Base-by-base conservation (phyloP, 1,140 invertebrate species). In the Diorhabda carinulata region DNA sequence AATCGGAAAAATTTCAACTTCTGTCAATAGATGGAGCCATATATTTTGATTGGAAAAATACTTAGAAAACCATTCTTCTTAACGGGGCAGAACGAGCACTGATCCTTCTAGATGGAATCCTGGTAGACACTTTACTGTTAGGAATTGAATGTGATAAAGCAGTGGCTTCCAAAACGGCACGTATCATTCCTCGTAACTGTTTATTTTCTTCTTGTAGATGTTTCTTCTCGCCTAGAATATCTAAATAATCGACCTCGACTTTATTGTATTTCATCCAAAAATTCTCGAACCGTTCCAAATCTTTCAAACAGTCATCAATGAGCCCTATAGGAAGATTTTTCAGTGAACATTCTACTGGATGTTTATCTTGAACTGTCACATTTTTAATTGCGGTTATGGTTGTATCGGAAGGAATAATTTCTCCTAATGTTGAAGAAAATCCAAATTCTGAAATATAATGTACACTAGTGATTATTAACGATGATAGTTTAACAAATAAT, bases 191-290 rank as follows among this genome's bases (percentile, higher is more conserved):
- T 58, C 74, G 75, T n/a, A 80, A 57, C 41, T 75, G 65, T 44
- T 78, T 70, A 65, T 80, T 79, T 68, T 79, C 75, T 10, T 72
- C 61, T 41, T 67, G 40, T 41, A 80, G 65, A 3, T 47, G 9
- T 42, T 41, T 65, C 44, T 74, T 78, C 52, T 79, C 79, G 47
- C 69, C 25, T 56, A 71, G 74, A 9, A 80, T 59, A 43, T 76
- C 72, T n/a, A 65, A 61, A 43, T 68, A 70, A 58, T 79, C 74
- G 4, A 79, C 60, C 40, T 76, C 66, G 1, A 73, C 75, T 67
- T 76, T 79, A 65, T 77, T 80, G 58, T 73, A 77, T 8, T 68
- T n/a, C 42, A 58, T 25, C 78, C 78, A 80, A 43, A 80, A 74
- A 25, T 64, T 64, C 40, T 78, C 73, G 66, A 80, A 8, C 47